A percentile compares a stretch with the other conserved stretches of the same genome.
Conservation (phyloP, 2,113 vertebrate species). For the Emydura subglobosa region DNA sequence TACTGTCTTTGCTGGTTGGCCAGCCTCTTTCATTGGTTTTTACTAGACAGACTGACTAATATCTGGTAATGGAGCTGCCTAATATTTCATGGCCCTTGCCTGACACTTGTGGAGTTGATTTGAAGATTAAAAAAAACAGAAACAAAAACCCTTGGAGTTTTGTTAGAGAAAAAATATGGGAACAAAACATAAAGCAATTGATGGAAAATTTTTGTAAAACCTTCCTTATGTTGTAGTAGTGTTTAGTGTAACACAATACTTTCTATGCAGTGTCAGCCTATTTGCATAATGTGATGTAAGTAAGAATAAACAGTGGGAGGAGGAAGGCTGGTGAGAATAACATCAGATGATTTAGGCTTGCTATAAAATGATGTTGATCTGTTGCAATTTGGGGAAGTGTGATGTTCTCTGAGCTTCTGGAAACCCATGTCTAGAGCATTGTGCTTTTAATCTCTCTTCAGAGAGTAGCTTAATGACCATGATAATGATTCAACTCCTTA, state of each 20-base stretch:
- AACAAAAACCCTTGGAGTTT: neutral
- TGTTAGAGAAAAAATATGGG: neutral
- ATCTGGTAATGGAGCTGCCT: neutral
- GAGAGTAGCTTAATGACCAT: neutral
- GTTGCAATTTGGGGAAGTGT: neutral
- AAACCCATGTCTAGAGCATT: neutral
- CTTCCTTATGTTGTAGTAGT: neutral
- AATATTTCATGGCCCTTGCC: neutral
- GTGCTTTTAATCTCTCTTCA: neutral
- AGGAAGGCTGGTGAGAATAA: neutral
- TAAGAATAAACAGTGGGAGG: conserved; percentile 26
- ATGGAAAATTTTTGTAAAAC: neutral
- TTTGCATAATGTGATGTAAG: neutral
- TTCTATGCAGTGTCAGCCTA: neutral
- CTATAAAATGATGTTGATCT: neutral
- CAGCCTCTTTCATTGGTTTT: neutral
- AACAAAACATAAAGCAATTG: neutral
- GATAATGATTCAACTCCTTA: neutral
- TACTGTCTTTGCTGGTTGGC: neutral
- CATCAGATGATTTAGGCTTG: neutral
- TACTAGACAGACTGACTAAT: neutral
- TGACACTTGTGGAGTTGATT: neutral
- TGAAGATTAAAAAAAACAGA: neutral
- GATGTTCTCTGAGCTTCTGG: neutral
- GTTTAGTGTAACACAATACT: neutral